phyloP scores from a whole-genome alignment of 2,797 vertebrate species.

The Hirundo rustica region DNA sequence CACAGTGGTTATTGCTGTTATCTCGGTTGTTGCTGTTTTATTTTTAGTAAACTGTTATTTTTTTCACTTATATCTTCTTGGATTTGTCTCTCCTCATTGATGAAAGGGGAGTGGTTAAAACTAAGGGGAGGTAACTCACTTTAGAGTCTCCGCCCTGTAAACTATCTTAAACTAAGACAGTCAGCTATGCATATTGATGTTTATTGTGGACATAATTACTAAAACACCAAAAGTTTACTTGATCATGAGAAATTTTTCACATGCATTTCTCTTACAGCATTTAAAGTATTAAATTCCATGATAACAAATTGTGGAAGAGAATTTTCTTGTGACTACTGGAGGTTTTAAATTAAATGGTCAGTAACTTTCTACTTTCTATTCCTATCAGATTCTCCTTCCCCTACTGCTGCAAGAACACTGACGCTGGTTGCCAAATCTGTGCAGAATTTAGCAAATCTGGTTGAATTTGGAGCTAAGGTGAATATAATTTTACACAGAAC shows the following conservation, averaged over 20 bases:
- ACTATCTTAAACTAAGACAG: not conserved
- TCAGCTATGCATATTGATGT: not conserved
- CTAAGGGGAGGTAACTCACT: not conserved
- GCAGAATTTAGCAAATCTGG: conserved; percentile 97
- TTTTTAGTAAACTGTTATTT: not conserved
- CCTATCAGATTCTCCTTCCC: conserved; percentile 88
- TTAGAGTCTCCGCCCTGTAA: not conserved
- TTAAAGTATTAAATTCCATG: not conserved
- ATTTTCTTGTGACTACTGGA: not conserved
- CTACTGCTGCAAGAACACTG: conserved; percentile 92
- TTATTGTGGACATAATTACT: not conserved
- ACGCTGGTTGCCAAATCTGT: conserved; percentile 95
- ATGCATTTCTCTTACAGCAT: conserved; percentile 3
- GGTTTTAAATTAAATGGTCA: not conserved
- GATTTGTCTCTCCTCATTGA: not conserved
- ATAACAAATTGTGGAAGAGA: not conserved
- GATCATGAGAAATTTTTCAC: not conserved
- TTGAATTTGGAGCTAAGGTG: conserved; percentile 98
- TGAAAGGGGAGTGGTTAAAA: not conserved
- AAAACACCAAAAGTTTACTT: not conserved
- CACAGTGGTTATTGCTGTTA: not conserved
- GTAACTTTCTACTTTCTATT: conserved; percentile 10
- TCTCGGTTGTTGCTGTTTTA: not conserved
- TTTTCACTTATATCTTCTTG: not conserved
- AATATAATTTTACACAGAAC: conserved; percentile 11